phyloP scores from a whole-genome alignment of 2,797 vertebrate species.

The Emys orbicularis region DNA sequence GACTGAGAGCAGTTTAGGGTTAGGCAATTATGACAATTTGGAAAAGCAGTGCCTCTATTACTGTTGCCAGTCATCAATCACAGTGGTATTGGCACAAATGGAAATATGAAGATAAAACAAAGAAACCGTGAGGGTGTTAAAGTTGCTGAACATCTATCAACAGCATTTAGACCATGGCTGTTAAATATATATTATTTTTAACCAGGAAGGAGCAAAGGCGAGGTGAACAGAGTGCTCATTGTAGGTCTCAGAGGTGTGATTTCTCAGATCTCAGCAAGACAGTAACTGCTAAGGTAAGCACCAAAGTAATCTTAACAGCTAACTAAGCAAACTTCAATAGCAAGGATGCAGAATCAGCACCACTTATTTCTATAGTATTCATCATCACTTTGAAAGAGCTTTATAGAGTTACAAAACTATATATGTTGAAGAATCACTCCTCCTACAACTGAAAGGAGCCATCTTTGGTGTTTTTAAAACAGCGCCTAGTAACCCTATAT shows the following conservation, averaged over 20 bases:
- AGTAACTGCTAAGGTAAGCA: neutral
- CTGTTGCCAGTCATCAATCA: neutral
- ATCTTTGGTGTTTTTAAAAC: neutral
- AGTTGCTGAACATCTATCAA: neutral
- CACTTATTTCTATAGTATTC: neutral
- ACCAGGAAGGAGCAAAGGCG: neutral
- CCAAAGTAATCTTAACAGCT: neutral
- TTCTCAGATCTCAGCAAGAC: neutral
- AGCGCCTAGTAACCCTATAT: neutral
- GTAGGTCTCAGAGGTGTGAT: neutral
- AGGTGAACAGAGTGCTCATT: fast-evolving
- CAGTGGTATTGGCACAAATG: neutral
- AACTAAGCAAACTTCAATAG: neutral
- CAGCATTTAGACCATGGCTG: neutral
- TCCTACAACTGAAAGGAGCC: neutral
- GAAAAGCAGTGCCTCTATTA: neutral
- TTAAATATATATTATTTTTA: too few species aligned
- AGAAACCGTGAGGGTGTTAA: neutral
- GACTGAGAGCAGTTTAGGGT: neutral
- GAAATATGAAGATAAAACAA: neutral
- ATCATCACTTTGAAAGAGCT: neutral
- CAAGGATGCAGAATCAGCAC: neutral
- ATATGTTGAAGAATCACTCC: neutral
- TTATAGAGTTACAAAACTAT: neutral
- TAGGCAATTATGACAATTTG: neutral